phyloP scores from a whole-genome alignment of 37 sponge, comb jelly and placozoan species.

The Bolinopsis microptera region DNA sequence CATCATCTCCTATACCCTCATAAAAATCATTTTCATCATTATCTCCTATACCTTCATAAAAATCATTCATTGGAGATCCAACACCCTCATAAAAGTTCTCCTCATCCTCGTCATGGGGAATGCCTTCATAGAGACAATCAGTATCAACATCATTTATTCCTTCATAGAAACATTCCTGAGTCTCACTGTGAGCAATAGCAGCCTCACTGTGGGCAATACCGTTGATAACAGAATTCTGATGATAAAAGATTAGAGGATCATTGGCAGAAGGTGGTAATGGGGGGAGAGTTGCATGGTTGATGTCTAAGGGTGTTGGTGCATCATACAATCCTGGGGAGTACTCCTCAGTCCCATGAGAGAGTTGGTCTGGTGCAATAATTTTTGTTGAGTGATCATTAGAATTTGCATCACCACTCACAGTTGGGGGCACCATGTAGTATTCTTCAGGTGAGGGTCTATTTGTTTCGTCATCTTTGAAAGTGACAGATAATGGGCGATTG shows the following conservation, averaged over 20 bases:
- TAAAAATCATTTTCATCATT: conserved; percentile 13
- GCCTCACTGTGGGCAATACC: neutral
- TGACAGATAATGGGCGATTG: neutral
- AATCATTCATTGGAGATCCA: neutral
- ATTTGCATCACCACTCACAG: neutral
- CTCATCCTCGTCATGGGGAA: neutral
- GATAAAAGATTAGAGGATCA: neutral
- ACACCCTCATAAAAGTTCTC: conserved; percentile 46
- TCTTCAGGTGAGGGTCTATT: neutral
- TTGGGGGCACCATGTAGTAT: conserved; percentile 25
- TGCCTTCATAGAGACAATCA: conserved; percentile 5
- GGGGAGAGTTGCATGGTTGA: neutral
- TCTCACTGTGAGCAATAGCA: too few species aligned
- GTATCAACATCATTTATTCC: conserved; percentile 30
- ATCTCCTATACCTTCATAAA: neutral
- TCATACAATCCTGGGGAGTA: neutral
- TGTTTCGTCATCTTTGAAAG: neutral
- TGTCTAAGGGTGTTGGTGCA: neutral
- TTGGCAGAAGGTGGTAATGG: neutral
- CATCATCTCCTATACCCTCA: neutral
- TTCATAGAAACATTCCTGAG: conserved; percentile 13
- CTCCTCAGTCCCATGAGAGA: neutral
- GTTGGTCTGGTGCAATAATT: neutral
- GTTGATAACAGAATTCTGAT: neutral
- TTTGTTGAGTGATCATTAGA: neutral